Base-by-base conservation (phyloP, 2,113 vertebrate genomes). In the Symphodus melops region DNA sequence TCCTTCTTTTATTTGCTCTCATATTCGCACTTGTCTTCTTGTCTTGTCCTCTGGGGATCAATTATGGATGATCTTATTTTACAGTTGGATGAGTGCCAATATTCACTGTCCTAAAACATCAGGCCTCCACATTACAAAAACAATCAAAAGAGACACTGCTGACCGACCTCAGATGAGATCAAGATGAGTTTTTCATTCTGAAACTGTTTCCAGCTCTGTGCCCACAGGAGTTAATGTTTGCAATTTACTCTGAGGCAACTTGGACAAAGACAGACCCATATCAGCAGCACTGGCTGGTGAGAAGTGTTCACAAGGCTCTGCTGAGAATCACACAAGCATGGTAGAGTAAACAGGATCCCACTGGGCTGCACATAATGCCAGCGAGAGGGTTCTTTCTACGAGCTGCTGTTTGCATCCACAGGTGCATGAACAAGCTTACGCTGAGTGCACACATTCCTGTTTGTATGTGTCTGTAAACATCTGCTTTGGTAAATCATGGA, bases 271-370 rank as follows among this genome's bases (percentile, higher is more conserved):
- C 28, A 28, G 68, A 37, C 23, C 41, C 28, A 70, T 20, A 51
- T 66, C 64, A 48, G 44, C 52, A 25, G 39, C 58, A 41, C 20
- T 28, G 60, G 65, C 79, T 71, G 66, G 42, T 39, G 69, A 58
- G 56, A 55, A 78, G 71, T 65, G 70, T 86, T 93, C 68, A 83
- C 88, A 81, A 17, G 51, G 14, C 68, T 68, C 62, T 86, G 82
- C 71, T 78, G 66, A 82, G 75, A 89, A 84, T 91, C 85, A 86
- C 87, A 91, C 46, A 60, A 55, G n/a, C 36, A 53, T 8, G 72
- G 61, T 52, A 83, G 19, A 73, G 72, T 63, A 68, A 85, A 81
- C 68, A 82, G 52, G 60, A 82, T 52, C 72, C 73, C 77, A 71
- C 69, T 21, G 46, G 16, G 23, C 28, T 59, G 70, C 9, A 16